Base-by-base conservation (phyloP, 2,888 invertebrate species). In the Cosmorhoe ocellata region DNA sequence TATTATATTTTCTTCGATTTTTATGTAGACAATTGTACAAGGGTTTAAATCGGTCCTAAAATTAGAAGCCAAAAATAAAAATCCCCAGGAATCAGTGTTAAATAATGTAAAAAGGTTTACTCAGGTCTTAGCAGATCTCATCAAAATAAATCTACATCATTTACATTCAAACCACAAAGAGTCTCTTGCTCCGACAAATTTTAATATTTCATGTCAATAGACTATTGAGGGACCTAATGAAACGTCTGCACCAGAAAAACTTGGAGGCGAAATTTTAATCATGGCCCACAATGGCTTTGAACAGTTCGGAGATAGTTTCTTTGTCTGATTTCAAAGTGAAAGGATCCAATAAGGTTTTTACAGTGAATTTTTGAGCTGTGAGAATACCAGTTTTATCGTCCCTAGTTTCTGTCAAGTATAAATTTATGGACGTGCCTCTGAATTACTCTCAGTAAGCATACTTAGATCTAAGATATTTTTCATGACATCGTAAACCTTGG, bases 201-300 rank as follows among this genome's bases (percentile, higher is more conserved):
- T 64, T 64, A 64, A 64, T 64, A 64, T 61, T 61, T 61, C 58
- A 45, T 56, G 58, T 63, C 63, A 63, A 64, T 64, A 63, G 61
- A 44, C 47, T 44, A 53, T 53, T 53, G 44, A 39, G 31, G 32
- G 26, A 12, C 27, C 18, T 51, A 61, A 59, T 59, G 51, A 59
- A 61, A 61, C 51, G 57, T 59, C 59, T 58, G 55, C 44, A 22
- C 26, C 44, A 43, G 54, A 56, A 45, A 43, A 36, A 53, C 56
- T 58, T 53, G 42, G 48, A 26, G 46, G 51, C 48, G 33, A 59
- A 54, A 56, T 58, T 59, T 60, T 59, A 63, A 60, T 60, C 58
- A 58, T 38, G 45, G 52, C 46, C 36, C 28, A 49, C 56, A 59
- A 59, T 56, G 54, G 18, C 37, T 42, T 37, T 39, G 26, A 41